A percentile compares a stretch with the other conserved stretches of the same genome.
phyloP scores from a whole-genome alignment of 2,888 invertebrate species.

The Archaeoteleia sp. region DNA sequence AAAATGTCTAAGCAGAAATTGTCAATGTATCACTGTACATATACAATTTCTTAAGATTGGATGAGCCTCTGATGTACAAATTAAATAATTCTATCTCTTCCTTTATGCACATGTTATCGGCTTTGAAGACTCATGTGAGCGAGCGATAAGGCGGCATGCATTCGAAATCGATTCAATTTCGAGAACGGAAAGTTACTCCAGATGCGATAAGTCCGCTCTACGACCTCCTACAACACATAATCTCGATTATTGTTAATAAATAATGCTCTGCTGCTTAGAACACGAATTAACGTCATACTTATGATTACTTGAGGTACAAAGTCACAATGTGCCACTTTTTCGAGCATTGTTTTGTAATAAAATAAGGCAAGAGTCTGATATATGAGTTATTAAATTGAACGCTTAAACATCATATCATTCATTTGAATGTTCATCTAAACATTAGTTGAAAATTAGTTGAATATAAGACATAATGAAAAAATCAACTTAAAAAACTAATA shows the following conservation, averaged over 20 bases:
- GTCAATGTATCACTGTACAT: conserved; percentile 3
- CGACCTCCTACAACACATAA: conserved; percentile 11
- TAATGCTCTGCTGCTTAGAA: conserved; percentile 5
- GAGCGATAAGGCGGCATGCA: conserved; percentile 23
- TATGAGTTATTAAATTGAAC: no score
- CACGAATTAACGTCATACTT: not conserved
- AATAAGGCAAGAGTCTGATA: no score
- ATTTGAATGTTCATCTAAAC: no score
- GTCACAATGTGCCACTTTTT: no score
- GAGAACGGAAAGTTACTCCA: conserved; percentile 41
- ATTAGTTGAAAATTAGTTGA: no score
- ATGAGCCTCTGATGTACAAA: conserved; percentile 2
- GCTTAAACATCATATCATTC: no score
- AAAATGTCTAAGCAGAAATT: conserved; percentile 7
- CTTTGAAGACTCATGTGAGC: conserved; percentile 12
- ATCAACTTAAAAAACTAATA: no score
- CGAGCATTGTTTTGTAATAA: no score
- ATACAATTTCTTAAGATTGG: conserved; percentile 8
- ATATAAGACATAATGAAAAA: no score
- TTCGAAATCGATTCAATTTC: conserved; percentile 28
- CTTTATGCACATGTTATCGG: conserved; percentile 3
- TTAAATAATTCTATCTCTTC: conserved; percentile 29
- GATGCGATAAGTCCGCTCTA: conserved; percentile 25
- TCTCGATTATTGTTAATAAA: conserved; percentile 17
- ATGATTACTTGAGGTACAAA: not conserved